Conservation (phyloP, 2,797 vertebrate species). For the Alectoris magna region DNA sequence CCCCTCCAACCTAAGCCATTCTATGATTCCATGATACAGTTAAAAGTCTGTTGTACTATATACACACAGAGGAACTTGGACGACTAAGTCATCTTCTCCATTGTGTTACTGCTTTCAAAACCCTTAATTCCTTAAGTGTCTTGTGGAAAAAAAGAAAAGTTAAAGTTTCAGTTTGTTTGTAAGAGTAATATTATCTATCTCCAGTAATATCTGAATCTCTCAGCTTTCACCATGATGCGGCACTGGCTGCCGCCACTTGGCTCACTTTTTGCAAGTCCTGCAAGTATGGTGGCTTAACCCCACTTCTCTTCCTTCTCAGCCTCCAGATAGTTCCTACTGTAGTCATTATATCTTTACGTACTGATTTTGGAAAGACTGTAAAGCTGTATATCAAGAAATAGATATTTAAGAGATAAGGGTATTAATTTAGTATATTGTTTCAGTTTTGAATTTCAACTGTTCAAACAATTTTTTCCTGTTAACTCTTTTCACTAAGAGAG, state of each 20-base stretch:
- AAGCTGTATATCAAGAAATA: background rate
- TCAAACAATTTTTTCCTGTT: conserved; percentile 14
- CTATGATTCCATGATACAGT: too few relatives aligned
- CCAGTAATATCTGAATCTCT: background rate
- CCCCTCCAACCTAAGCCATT: too few relatives aligned
- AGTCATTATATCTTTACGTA: background rate
- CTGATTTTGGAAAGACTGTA: background rate
- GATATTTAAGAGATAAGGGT: background rate
- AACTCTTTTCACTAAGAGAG: background rate
- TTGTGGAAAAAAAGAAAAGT: background rate
- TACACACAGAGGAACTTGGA: background rate
- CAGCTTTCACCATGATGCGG: accelerated
- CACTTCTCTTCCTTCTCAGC: background rate
- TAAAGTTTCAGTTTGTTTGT: background rate
- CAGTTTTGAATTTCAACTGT: background rate
- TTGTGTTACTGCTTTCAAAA: background rate
- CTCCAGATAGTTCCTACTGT: background rate
- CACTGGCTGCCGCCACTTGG: background rate
- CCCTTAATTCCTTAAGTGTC: background rate
- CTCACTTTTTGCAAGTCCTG: background rate
- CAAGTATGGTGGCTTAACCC: background rate
- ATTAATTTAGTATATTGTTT: background rate
- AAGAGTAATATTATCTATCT: background rate
- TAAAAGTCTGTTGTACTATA: background rate
- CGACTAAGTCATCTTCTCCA: background rate